phyloP scores from a whole-genome alignment of 30 jellyfish, hydroid and myxozoan species.

The Nemopilema nomurai region DNA sequence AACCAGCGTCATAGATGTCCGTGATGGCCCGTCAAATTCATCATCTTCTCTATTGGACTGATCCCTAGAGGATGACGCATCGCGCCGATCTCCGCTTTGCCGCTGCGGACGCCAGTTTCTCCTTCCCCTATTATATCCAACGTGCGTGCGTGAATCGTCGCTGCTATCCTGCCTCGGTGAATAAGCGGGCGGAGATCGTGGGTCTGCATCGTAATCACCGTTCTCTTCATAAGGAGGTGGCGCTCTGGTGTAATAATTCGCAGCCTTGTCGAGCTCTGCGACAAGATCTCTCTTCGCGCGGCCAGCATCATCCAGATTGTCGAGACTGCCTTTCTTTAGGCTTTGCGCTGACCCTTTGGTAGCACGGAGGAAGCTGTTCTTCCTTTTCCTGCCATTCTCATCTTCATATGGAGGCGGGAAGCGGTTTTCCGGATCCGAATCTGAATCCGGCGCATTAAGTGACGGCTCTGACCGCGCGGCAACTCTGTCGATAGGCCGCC shows the following conservation, averaged over 20 bases:
- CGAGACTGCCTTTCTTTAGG: slow-evolving; percentile 54
- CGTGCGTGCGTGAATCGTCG: slow-evolving; percentile 57
- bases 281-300: slow-evolving; percentile 87
- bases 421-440: slow-evolving; percentile 74
- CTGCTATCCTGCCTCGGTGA: slow-evolving; percentile 77
- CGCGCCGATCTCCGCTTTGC: slow-evolving; percentile 55
- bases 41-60: slow-evolving; percentile 56
- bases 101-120: slow-evolving; percentile 76
- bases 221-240: slow-evolving; percentile 93
- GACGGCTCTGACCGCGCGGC: slow-evolving; percentile 95
- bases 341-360: slow-evolving; percentile 74
- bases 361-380: slow-evolving; percentile 93
- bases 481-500: slow-evolving; percentile 67
- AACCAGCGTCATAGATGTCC: slow-evolving; percentile 75
- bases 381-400: slow-evolving; percentile 63
- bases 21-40: slow-evolving; percentile 62
- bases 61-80: slow-evolving; percentile 26
- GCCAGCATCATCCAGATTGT: slow-evolving; percentile 51
- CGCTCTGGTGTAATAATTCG: slow-evolving; percentile 79
- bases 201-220: slow-evolving; percentile 65
- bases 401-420: slow-evolving; percentile 74
- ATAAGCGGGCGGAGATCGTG: slow-evolving; percentile 91
- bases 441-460: slow-evolving; percentile 48
- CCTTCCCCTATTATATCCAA: slow-evolving; percentile 46
- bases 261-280: slow-evolving; percentile 77